Evolutionary conservation across 2,888 invertebrate genomes (phyloP), one percentile per base, ranked within the genome.

Genomic region (Microdon myrmicae): DNA sequence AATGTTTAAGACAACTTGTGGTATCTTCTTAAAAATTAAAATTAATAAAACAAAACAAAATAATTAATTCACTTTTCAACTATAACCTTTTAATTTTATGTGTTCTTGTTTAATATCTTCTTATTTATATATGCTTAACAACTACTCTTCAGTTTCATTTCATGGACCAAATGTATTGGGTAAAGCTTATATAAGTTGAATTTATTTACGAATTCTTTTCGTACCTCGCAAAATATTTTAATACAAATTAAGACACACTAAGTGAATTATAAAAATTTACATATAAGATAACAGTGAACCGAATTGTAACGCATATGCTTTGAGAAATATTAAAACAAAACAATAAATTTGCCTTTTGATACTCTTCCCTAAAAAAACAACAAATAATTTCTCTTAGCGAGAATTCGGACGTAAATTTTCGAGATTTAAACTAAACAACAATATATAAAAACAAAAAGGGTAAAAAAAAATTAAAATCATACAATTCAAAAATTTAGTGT

Each of bases 141-240:
- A n/a, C n/a, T n/a, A n/a, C n/a, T n/a, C n/a, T n/a, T n/a, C n/a
- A n/a, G n/a, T 6, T 6, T 28, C 35, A 17, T 35, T 47, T 47
- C 41, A 47, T 28, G 55, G 55, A 55, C 55, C 55, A 55, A 55
- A 22, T 35, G 17, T 54, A 19, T 34, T 9, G 17, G 35, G 20
- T 10, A 16, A 7, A 22, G 4, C 20, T 23, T 19, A 4, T 31
- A 2, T 44, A n/a, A n/a, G n/a, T n/a, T n/a, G n/a, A n/a, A n/a
- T 26, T 26, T 7, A 3, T 23, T 22, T 10, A 23, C 6, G 9
- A n/a, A n/a, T n/a, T 28, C 13, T 19, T 45, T 45, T 31, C 20
- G 17, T 37, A 20, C 47, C 47, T 47, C 47, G 47, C 47, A 47
- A 13, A n/a, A 29, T 16, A 17, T 16, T 8, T 32, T 32, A 3